phyloP scores from a whole-genome alignment of 2,888 invertebrate genomes.

The Brachylomia viminalis region DNA sequence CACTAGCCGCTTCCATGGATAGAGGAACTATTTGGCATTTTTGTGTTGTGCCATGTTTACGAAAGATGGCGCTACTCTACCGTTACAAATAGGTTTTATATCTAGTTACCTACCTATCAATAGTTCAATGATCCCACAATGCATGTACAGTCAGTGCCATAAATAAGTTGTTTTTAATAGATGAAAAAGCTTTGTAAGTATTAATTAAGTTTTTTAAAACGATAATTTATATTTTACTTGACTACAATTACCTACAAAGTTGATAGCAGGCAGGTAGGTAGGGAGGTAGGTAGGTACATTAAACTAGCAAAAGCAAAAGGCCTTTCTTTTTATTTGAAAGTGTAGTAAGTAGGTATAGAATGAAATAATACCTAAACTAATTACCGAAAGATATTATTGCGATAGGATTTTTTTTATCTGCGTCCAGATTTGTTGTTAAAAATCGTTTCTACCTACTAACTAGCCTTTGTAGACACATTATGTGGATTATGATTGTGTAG shows the following conservation, averaged over 20 bases:
- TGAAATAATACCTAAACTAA: neutral
- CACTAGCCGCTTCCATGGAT: constrained; percentile 38
- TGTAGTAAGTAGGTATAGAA: neutral
- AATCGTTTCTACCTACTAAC: neutral
- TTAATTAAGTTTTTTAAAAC: constrained; percentile 16
- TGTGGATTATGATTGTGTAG: neutral
- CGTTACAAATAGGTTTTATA: constrained; percentile 67
- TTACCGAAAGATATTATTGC: neutral
- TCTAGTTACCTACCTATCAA: constrained; percentile 66
- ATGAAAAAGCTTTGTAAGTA: constrained; percentile 28
- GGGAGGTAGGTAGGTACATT: neutral
- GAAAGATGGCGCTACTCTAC: constrained; percentile 78
- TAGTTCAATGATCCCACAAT: constrained; percentile 77
- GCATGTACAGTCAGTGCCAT: constrained; percentile 63
- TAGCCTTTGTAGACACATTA: neutral
- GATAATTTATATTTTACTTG: constrained; percentile 4
- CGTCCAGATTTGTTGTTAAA: neutral
- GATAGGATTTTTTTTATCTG: neutral
- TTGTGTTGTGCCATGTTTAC: constrained; percentile 48
- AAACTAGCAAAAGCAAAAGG: neutral
- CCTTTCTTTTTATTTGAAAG: neutral
- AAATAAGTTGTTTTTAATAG: constrained; percentile 56
- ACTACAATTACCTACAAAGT: neutral
- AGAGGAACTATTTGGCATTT: constrained; percentile 52
- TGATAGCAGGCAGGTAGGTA: neutral